Conservation (phyloP, 2,888 invertebrate genomes). For the Halictus quadricinctus region DNA sequence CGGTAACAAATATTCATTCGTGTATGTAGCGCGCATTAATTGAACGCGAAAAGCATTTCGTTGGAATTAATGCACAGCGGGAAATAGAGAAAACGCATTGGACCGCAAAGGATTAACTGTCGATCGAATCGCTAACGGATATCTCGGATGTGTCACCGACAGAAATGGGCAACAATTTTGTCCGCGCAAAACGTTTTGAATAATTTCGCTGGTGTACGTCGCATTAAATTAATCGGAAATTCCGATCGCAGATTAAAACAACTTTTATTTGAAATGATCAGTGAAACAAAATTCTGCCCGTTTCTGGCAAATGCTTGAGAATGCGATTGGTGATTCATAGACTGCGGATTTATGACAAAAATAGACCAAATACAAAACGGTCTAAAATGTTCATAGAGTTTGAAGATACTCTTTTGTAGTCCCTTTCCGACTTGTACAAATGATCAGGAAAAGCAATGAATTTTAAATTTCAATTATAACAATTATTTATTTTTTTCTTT, state of each 20-base stretch:
- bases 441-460: too few relatives aligned
- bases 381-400: too few relatives aligned
- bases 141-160: neutral
- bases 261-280: neutral
- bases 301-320: constrained; percentile 18
- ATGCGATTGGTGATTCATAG: constrained; percentile 33
- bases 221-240: neutral
- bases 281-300: constrained; percentile 1
- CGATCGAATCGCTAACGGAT: constrained; percentile 17
- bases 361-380: too few relatives aligned
- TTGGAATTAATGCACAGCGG: constrained; percentile 16
- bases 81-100: constrained; percentile 37
- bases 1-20: neutral
- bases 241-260: neutral
- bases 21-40: constrained; percentile 10
- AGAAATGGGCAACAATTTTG: neutral
- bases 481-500: too few relatives aligned
- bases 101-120: constrained; percentile 9
- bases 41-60: neutral
- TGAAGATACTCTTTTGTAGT: too few relatives aligned
- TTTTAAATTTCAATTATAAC: too few relatives aligned
- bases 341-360: too few relatives aligned
- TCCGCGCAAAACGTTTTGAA: neutral
- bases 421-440: too few relatives aligned
- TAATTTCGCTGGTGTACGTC: neutral